A percentile compares a stretch with the other conserved stretches of the same genome.
These are phyloP conservation scores for Brachionichthys hirsutus DNA, from an alignment of 2,113 vertebrate species.

Conservation along the genomic window DNA sequence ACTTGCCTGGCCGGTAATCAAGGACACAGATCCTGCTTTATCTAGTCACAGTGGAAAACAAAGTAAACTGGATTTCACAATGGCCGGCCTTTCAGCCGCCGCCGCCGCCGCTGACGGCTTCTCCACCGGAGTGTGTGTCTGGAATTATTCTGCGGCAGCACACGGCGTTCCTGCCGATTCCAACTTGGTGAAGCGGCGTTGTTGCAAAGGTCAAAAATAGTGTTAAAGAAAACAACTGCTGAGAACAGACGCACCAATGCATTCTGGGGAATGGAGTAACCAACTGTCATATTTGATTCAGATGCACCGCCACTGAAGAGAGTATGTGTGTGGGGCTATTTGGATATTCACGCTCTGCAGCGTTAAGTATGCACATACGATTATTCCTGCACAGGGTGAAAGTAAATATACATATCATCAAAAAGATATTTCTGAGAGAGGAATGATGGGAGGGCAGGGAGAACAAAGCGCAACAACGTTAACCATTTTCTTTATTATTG, in stretches of 20 bases:
- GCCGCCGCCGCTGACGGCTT: constrained; percentile 47
- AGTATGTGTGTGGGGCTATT: constrained; percentile 49
- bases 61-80: constrained; percentile 71
- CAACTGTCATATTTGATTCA: constrained; percentile 67
- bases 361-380: constrained; percentile 65
- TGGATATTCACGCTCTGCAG: constrained; percentile 58
- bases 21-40: constrained; percentile 66
- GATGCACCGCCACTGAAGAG: constrained; percentile 48
- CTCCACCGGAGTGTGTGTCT: constrained; percentile 51
- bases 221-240: constrained; percentile 62
- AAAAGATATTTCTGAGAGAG: constrained; percentile 59
- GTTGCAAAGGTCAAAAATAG: constrained; percentile 59
- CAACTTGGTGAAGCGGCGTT: constrained; percentile 40
- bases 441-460: constrained; percentile 15
- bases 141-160: constrained; percentile 35
- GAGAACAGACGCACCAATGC: constrained; percentile 52
- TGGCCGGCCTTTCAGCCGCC: constrained; percentile 60
- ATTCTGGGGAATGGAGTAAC: constrained; percentile 64
- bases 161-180: constrained; percentile 43
- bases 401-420: constrained; percentile 69
- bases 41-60: constrained; percentile 65
- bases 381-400: constrained; percentile 54
- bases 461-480: constrained; percentile 55
- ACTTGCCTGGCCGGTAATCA: constrained; percentile 66
- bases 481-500: constrained; percentile 74